Conservation (phyloP, 2,797 vertebrate genomes). For the Acanthurus tractus region DNA sequence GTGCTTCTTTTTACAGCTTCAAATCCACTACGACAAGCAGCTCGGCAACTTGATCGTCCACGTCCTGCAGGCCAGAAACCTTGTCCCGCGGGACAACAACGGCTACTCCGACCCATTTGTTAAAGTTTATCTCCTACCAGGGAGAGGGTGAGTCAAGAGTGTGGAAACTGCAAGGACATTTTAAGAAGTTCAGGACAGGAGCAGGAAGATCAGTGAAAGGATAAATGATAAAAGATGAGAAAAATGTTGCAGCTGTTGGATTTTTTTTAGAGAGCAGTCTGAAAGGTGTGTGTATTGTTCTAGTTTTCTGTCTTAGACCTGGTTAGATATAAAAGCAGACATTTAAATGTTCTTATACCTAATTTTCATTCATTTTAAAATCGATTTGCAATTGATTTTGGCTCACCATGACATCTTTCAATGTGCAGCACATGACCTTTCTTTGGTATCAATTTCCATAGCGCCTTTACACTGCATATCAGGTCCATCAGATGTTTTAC, state of each 20-base stretch:
- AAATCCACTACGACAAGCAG: slow-evolving; percentile 98
- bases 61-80: slow-evolving; percentile 97
- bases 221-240: neutral
- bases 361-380: slow-evolving; percentile 72
- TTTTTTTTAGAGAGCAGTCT: neutral
- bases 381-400: slow-evolving; percentile 71
- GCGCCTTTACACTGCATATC: slow-evolving; percentile 32
- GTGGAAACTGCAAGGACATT: slow-evolving; percentile 24
- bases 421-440: slow-evolving; percentile 53
- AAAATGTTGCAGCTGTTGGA: neutral
- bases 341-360: slow-evolving; percentile 45
- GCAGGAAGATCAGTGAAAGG: neutral
- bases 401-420: slow-evolving; percentile 68
- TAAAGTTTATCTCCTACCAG: slow-evolving; percentile 98
- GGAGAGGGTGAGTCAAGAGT: slow-evolving; percentile 92
- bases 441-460: slow-evolving; percentile 47
- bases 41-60: slow-evolving; percentile 98
- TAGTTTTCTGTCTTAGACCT: slow-evolving; percentile 5
- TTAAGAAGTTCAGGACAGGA: slow-evolving; percentile 21
- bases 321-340: slow-evolving; percentile 29
- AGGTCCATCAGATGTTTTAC: slow-evolving; percentile 18
- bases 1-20: slow-evolving; percentile 87
- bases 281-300: neutral
- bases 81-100: slow-evolving; percentile 94
- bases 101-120: slow-evolving; percentile 98